Percentiles rank a stretch among this genome's conserved stretches.
Evolutionary conservation across 1,140 invertebrate genomes (phyloP).

Genomic region (Harpegnathos saltator): DNA sequence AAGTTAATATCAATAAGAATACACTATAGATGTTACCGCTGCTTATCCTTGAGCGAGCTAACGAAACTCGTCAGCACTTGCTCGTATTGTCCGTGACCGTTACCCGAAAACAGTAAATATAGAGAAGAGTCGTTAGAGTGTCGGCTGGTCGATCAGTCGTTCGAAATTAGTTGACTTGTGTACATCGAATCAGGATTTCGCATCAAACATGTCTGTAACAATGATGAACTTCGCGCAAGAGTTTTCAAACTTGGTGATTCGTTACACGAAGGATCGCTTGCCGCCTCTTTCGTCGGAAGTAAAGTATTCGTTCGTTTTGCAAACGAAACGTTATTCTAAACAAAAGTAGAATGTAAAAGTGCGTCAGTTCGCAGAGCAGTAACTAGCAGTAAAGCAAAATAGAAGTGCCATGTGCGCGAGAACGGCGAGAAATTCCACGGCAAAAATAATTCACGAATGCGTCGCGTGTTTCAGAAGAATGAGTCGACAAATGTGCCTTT

Average conservation of each 20-base stretch:
- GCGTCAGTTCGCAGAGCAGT: neutral
- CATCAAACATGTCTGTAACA: neutral
- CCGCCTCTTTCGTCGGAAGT: neutral
- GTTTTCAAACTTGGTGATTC: constrained; percentile 19
- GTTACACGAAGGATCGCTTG: neutral
- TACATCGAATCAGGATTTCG: neutral
- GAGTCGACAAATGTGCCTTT: neutral
- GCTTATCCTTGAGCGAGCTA: neutral
- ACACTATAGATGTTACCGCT: too few species aligned
- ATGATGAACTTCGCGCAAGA: constrained; percentile 29
- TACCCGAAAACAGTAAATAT: constrained; percentile 7
- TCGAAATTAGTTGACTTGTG: neutral
- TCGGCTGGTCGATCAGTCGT: constrained; percentile 7
- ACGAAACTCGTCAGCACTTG: neutral
- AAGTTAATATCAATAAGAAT: too few species aligned
- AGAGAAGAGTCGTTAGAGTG: constrained; percentile 1
- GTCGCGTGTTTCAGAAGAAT: constrained; percentile 3
- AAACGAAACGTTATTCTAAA: neutral
- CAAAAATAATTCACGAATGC: neutral
- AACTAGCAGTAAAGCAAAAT: too few species aligned
- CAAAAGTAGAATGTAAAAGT: neutral
- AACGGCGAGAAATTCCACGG: neutral
- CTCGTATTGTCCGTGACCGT: neutral
- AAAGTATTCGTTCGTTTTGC: constrained; percentile 11
- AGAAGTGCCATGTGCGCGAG: neutral